Evolutionary conservation across 2,113 vertebrate species (phyloP).

Genomic region (Gobio gobio): DNA sequence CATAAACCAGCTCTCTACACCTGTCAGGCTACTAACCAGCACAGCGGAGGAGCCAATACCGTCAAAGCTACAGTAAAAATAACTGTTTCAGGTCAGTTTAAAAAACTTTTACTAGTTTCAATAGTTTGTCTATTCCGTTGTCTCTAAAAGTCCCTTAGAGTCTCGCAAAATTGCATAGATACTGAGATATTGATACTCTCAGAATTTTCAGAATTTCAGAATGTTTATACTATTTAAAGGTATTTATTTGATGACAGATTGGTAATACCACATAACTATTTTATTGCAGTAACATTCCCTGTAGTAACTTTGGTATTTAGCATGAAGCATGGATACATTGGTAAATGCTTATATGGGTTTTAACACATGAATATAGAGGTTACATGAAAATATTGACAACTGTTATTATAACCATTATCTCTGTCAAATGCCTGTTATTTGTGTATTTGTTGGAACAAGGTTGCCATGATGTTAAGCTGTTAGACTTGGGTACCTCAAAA

Average conservation of each 20-base stretch:
- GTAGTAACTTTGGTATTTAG: not conserved
- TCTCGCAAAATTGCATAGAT: not conserved
- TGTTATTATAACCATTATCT: not conserved
- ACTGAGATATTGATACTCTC: not conserved
- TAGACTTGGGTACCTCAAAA: not conserved
- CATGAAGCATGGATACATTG: not conserved
- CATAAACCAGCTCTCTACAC: slow-evolving; percentile 91
- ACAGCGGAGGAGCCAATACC: slow-evolving; percentile 88
- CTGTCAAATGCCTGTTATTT: not conserved
- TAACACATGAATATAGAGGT: not conserved
- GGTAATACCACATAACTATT: not conserved
- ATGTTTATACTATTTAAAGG: too few relatives aligned
- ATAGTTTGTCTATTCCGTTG: not conserved
- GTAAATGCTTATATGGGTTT: not conserved
- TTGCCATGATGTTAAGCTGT: not conserved
- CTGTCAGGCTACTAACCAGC: slow-evolving; percentile 91
- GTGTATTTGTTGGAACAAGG: not conserved
- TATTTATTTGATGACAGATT: too few relatives aligned
- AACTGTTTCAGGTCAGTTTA: slow-evolving; percentile 83
- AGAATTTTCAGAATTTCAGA: too few relatives aligned
- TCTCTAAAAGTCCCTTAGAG: not conserved
- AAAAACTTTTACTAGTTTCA: not conserved
- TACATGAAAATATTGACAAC: not conserved
- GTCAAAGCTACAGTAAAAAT: slow-evolving; percentile 90
- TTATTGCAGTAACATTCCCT: not conserved